These are phyloP conservation scores for Pseudomyrmex flavicornis DNA, from an alignment of 1,140 invertebrate genomes.

Conservation along the genomic window DNA sequence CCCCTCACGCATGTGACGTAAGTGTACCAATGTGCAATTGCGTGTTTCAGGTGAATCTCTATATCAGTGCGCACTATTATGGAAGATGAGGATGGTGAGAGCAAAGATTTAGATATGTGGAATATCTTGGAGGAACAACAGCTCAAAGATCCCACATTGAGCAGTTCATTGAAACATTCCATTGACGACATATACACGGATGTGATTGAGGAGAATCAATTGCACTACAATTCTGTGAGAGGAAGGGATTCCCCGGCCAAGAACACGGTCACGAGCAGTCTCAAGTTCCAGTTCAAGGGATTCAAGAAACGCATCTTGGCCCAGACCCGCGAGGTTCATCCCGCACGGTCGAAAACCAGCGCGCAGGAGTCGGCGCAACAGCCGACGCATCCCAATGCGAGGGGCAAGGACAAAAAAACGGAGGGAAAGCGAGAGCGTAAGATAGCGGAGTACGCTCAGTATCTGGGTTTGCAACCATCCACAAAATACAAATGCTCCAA, in stretches of 20 bases:
- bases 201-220: constrained; percentile 77
- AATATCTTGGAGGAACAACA: constrained; percentile 74
- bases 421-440: constrained; percentile 79
- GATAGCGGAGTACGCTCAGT: constrained; percentile 89
- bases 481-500: constrained; percentile 89
- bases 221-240: constrained; percentile 62
- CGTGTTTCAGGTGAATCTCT: constrained; percentile 63
- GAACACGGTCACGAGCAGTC: constrained; percentile 45
- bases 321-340: constrained; percentile 75
- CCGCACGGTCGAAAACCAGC: constrained; percentile 24
- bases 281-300: constrained; percentile 78
- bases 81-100: constrained; percentile 84
- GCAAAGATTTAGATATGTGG: constrained; percentile 79
- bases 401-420: constrained; percentile 67
- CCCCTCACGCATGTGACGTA: background rate
- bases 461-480: constrained; percentile 89
- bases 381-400: constrained; percentile 49
- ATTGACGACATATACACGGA: constrained; percentile 75
- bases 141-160: constrained; percentile 74
- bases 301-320: constrained; percentile 81
- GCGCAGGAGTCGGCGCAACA: constrained; percentile 56
- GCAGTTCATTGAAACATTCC: constrained; percentile 72
- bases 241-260: constrained; percentile 64
- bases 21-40: background rate
- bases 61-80: constrained; percentile 77